Percentiles rank a stretch among this genome's conserved stretches.
phyloP scores from a whole-genome alignment of 2,888 invertebrate species.

The Stegana nigrithorax region DNA sequence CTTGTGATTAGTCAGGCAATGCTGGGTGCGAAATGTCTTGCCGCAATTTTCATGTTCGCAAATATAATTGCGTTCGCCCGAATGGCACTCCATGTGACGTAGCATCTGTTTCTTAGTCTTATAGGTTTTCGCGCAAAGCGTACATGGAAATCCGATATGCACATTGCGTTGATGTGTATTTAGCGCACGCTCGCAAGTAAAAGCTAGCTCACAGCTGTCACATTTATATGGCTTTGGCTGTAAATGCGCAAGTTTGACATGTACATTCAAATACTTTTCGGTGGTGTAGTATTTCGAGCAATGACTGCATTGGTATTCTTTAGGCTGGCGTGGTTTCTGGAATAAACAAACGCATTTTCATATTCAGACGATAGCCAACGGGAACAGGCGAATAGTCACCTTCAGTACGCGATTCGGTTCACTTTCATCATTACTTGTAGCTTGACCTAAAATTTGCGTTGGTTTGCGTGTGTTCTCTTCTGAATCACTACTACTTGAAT shows the following conservation, averaged over 20 bases:
- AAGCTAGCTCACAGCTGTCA: conserved; percentile 40
- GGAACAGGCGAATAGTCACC: not conserved
- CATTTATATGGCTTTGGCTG: conserved; percentile 48
- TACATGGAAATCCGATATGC: conserved; percentile 46
- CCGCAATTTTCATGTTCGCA: conserved; percentile 52
- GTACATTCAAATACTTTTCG: conserved; percentile 43
- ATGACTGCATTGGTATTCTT: conserved; percentile 39
- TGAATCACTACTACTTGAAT: not conserved
- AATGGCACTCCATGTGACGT: conserved; percentile 50
- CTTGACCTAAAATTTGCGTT: too few relatives aligned
- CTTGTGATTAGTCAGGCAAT: conserved; percentile 48
- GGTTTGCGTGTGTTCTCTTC: too few relatives aligned
- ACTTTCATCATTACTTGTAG: not conserved
- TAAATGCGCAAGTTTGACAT: conserved; percentile 48
- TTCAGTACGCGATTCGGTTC: not conserved
- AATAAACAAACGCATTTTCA: conserved; percentile 28
- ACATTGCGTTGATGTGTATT: conserved; percentile 42
- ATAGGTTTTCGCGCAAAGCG: conserved; percentile 49
- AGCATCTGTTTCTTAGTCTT: conserved; percentile 48
- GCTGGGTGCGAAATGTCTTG: conserved; percentile 54
- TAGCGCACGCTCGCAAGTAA: conserved; percentile 44
- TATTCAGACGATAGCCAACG: conserved; percentile 9
- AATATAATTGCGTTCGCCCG: conserved; percentile 45
- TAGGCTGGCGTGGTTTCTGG: conserved; percentile 33
- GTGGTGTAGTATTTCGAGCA: conserved; percentile 44